Percentiles rank a stretch among this genome's conserved stretches.
Conservation (phyloP, 1,140 invertebrate species). For the Diachasma alloeum region DNA sequence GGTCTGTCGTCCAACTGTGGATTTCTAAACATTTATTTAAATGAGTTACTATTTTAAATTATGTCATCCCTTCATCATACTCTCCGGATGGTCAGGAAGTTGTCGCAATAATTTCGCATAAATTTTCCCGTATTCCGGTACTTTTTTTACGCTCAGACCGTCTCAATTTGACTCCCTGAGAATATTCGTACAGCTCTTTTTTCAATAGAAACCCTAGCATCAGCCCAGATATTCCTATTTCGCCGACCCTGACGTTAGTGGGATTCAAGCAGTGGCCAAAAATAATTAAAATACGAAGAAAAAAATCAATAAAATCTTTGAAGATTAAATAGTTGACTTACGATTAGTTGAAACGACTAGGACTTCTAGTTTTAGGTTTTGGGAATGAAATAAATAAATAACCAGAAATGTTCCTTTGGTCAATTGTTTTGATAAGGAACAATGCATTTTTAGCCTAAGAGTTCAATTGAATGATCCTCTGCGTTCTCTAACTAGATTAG, state of each 20-base stretch:
- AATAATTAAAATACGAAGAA: not conserved
- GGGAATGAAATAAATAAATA: not conserved
- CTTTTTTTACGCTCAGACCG: too few species aligned
- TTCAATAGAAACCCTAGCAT: too few species aligned
- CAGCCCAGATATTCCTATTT: too few species aligned
- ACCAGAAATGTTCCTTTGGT: not conserved
- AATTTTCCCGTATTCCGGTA: too few species aligned
- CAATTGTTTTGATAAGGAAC: not conserved
- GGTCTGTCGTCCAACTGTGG: too few species aligned
- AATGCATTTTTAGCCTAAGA: slow-evolving; percentile 3
- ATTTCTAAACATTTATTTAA: too few species aligned
- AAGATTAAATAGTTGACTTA: not conserved
- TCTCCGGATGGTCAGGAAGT: too few species aligned
- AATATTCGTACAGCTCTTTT: too few species aligned
- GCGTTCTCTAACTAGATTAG: not conserved
- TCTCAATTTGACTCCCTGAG: too few species aligned
- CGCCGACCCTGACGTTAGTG: not conserved
- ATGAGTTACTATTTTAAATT: too few species aligned
- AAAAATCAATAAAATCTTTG: not conserved
- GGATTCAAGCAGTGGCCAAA: not conserved
- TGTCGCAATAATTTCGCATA: too few species aligned
- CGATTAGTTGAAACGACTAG: not conserved
- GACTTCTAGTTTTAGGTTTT: not conserved
- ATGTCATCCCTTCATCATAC: too few species aligned
- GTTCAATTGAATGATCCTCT: not conserved